phyloP scores from a whole-genome alignment of 2,113 vertebrate genomes.

The Peucedramus taeniatus region DNA sequence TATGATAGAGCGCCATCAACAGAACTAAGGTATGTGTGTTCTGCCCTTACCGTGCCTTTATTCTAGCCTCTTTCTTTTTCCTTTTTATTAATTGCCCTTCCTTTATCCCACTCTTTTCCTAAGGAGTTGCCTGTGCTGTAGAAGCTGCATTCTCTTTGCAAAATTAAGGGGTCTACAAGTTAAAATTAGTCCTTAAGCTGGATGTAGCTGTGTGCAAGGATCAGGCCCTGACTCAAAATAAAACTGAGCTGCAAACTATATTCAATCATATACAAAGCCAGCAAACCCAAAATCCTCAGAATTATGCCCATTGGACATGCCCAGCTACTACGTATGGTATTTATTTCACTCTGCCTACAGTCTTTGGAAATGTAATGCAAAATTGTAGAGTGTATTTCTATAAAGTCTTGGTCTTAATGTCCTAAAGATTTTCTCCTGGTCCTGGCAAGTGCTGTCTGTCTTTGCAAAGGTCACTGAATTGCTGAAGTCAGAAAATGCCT shows the following conservation, averaged over 20 bases:
- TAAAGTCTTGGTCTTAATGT: not conserved
- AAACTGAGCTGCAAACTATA: not conserved
- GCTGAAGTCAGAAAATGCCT: not conserved
- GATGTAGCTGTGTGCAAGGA: not conserved
- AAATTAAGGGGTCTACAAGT: not conserved
- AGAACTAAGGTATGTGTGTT: not conserved
- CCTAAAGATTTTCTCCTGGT: not conserved
- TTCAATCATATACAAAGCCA: not conserved
- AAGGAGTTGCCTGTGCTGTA: not conserved
- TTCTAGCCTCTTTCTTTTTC: not conserved
- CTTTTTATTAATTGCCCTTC: not conserved
- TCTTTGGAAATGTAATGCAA: not conserved
- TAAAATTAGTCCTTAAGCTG: not conserved
- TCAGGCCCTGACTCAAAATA: not conserved
- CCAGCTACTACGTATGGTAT: accelerated
- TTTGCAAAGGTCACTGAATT: not conserved
- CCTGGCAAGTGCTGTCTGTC: not conserved
- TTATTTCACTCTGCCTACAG: not conserved
- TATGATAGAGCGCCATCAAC: not conserved
- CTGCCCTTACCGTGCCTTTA: not conserved
- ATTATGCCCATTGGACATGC: not conserved
- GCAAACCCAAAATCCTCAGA: not conserved
- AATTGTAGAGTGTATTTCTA: not conserved
- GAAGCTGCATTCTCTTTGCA: not conserved
- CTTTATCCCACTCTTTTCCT: not conserved